A percentile compares a stretch with the other conserved stretches of the same genome.
Evolutionary conservation across 2,888 invertebrate species (phyloP).

Genomic region (Troides oblongomaculatus): DNA sequence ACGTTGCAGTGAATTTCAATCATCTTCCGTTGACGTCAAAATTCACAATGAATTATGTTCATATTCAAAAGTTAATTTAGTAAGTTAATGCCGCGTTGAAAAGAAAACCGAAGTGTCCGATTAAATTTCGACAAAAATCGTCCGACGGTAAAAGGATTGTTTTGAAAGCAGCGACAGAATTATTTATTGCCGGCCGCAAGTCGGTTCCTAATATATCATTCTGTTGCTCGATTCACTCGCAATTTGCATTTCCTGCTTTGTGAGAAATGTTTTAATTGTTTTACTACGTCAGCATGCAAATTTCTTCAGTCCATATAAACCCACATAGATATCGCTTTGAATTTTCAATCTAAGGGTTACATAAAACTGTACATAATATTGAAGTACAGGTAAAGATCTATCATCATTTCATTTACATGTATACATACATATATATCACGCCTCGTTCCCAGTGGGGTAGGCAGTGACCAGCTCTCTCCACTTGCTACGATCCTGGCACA

Average conservation of each 20-base stretch:
- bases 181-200: slow-evolving; percentile 19
- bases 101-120: slow-evolving; percentile 13
- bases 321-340: too few relatives aligned
- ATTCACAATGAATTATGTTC: slow-evolving; percentile 19
- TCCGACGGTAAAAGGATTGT: slow-evolving; percentile 16
- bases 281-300: background rate
- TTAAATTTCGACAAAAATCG: slow-evolving; percentile 22
- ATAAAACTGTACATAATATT: too few relatives aligned
- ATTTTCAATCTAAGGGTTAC: too few relatives aligned
- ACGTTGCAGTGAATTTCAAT: slow-evolving; percentile 5
- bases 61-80: slow-evolving; percentile 20
- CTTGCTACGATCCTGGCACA: too few relatives aligned
- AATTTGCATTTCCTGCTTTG: slow-evolving; percentile 14
- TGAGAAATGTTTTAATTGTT: slow-evolving; percentile 8
- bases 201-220: slow-evolving; percentile 15
- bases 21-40: slow-evolving; percentile 19
- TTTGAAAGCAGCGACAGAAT: slow-evolving; percentile 22
- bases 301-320: too few relatives aligned
- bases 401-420: too few relatives aligned
- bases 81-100: slow-evolving; percentile 12
- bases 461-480: too few relatives aligned
- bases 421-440: too few relatives aligned
- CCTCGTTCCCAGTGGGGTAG: too few relatives aligned
- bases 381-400: too few relatives aligned
- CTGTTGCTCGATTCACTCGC: slow-evolving; percentile 9